phyloP scores from a whole-genome alignment of 2,113 vertebrate genomes.

The Astur gentilis region DNA sequence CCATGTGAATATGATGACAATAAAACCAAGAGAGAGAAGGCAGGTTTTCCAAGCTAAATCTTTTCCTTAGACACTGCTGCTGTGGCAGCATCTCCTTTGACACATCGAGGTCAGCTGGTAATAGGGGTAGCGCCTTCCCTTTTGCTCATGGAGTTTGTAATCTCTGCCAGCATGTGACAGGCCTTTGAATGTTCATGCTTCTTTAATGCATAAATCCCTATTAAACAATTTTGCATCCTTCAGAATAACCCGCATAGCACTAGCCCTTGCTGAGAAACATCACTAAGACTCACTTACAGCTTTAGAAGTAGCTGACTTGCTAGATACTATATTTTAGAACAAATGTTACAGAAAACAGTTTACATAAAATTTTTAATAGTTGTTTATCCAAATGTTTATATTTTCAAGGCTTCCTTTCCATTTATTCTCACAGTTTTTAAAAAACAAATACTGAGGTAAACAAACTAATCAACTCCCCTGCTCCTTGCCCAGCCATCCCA shows the following conservation, averaged over 20 bases:
- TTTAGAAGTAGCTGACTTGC: not conserved
- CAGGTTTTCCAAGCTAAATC: not conserved
- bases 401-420: not conserved
- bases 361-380: not conserved
- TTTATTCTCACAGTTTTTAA: not conserved
- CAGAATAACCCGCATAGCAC: not conserved
- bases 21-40: not conserved
- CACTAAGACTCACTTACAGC: not conserved
- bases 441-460: not conserved
- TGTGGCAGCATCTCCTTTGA: not conserved
- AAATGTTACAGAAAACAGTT: not conserved
- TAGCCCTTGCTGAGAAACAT: not conserved
- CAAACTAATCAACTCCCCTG: not conserved
- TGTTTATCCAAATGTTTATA: not conserved
- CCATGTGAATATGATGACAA: not conserved
- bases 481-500: not conserved
- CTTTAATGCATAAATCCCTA: not conserved
- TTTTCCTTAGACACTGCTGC: not conserved
- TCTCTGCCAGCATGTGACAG: not conserved
- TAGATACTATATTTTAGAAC: not conserved
- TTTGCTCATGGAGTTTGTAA: not conserved
- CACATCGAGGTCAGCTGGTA: not conserved
- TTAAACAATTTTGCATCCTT: not conserved
- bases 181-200: not conserved
- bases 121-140: not conserved